Evolutionary conservation across 1,140 invertebrate species (phyloP).

Genomic region (Bombyx mandarina): DNA sequence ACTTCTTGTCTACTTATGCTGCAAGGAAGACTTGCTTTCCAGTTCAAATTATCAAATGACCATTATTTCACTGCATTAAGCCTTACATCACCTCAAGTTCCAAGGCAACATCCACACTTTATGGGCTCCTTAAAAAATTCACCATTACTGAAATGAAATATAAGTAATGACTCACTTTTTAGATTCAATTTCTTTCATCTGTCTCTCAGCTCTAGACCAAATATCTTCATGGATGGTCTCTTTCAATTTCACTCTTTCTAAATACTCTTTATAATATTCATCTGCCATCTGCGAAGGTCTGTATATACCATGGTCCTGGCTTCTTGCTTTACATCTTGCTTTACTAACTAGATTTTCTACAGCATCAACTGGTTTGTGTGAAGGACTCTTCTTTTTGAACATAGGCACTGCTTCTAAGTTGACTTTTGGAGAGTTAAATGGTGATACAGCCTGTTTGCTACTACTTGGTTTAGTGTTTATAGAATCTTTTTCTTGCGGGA

Average conservation of each 20-base stretch:
- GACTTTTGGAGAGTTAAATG: background rate
- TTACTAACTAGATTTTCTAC: background rate
- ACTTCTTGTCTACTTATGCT: no score
- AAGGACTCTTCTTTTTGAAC: constrained; percentile 17
- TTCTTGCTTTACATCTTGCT: no score
- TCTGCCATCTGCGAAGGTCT: constrained; percentile 26
- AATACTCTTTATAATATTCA: constrained; percentile 34
- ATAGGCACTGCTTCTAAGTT: constrained; percentile 8
- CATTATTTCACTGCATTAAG: no score
- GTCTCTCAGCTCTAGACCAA: constrained; percentile 26
- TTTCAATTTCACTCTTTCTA: constrained; percentile 22
- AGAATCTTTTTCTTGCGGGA: background rate
- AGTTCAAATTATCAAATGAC: no score
- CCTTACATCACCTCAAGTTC: no score
- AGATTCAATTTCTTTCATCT: constrained; percentile 34
- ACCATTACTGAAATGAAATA: no score
- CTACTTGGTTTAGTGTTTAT: background rate
- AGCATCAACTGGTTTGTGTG: background rate
- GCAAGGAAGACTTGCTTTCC: no score
- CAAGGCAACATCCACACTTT: no score
- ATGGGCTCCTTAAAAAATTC: no score
- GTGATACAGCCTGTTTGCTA: background rate
- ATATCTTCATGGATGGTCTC: constrained; percentile 21
- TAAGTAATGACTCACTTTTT: constrained; percentile 20
- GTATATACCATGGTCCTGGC: constrained; percentile 6